Conservation (phyloP, 2,797 vertebrate species). For the Muraenolepis orangiensis region DNA sequence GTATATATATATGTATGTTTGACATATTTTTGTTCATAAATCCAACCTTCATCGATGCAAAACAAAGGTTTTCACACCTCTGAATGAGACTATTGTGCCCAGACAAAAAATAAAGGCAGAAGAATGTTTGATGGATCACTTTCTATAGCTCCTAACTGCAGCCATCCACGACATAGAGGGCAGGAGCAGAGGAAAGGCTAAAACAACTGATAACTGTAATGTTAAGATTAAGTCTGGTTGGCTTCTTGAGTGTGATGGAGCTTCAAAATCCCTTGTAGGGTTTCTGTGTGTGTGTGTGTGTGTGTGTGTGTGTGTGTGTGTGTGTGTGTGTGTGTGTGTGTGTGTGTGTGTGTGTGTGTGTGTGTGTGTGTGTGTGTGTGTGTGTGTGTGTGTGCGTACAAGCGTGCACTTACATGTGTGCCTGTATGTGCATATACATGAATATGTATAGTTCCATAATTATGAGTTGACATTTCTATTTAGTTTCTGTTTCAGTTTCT, state of each 20-base stretch:
- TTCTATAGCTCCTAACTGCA: background rate
- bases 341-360: constrained; percentile 5
- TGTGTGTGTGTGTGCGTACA: background rate
- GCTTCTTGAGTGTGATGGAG: background rate
- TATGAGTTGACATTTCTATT: background rate
- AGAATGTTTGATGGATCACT: constrained; percentile 6
- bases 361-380: background rate
- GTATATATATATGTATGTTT: too few relatives aligned
- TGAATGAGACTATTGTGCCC: constrained; percentile 10
- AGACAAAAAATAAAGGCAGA: constrained; percentile 16
- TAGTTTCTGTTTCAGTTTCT: background rate
- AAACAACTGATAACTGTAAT: background rate
- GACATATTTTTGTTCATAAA: too few relatives aligned
- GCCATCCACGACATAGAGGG: background rate
- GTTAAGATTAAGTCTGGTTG: background rate
- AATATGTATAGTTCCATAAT: background rate
- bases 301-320: background rate
- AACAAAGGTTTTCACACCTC: background rate
- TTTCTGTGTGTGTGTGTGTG: background rate
- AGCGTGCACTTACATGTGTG: constrained; percentile 6
- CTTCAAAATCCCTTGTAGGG: background rate
- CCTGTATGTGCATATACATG: background rate
- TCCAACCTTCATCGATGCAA: background rate
- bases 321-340: constrained; percentile 1
- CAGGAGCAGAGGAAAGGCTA: background rate